Evolutionary conservation across 2,113 vertebrate species (phyloP), one percentile per base, ranked within the genome.

Genomic region (Microcebus jonahi): DNA sequence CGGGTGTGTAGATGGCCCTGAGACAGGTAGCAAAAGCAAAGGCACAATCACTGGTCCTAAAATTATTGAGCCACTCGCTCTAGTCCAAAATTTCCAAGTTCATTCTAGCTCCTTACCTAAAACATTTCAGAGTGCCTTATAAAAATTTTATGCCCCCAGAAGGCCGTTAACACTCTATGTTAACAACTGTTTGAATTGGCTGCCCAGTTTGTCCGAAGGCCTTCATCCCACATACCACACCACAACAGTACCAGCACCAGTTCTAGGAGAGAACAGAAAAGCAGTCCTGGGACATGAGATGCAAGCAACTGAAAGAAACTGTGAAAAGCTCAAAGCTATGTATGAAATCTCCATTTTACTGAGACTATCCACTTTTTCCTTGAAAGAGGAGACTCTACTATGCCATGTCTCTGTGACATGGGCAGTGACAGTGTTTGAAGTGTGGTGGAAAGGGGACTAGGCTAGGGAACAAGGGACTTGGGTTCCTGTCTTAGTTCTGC

Each of bases 401-500:
- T 48, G 53, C 8, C 42, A 73, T 50, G 13, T 53, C 76, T 18
- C 6, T 53, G 75, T 73, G 48, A 59, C 18, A 34, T 27, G 34
- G 23, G 27, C 14, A 34, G 80, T 34, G 65, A 65, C 39, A n/a
- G 29, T 23, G 31, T 68, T 50, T 61, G 36, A 79, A 71, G 50
- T 13, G 4, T 2, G 12, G 8, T 65, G 34, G 53, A 61, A 89
- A 75, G 34, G 42, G 31, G 34, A n/a, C 15, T 13, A 65, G 59
- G 57, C 11, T 36, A 91, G 55, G 50, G 57, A 63, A 27, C 27
- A 31, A 68, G 79, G 18, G 31, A 82, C 12, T n/a, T 63, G 48
- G 39, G 68, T 29, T 83, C 61, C 17, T 91, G 42, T 57, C 25
- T 95, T 85, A 76, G 71, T 23, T 94, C 91, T 95, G 79, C 42